Conservation (phyloP, 1,140 invertebrate genomes). For the Sitobion miscanthi region DNA sequence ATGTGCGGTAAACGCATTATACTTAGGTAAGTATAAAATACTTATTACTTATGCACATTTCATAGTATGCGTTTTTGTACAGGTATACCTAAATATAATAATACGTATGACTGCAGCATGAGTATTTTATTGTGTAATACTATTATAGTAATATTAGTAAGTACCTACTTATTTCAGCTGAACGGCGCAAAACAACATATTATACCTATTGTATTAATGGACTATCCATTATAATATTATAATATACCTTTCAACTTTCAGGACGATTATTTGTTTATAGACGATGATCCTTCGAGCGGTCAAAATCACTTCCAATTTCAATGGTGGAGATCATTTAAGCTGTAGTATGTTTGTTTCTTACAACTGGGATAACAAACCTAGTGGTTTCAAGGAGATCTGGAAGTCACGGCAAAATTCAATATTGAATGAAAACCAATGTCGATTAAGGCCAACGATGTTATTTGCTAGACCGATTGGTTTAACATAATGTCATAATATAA, state of each 20-base stretch:
- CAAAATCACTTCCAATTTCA: not conserved
- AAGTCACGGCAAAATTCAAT: not conserved
- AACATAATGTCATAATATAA: not conserved
- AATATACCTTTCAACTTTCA: not conserved
- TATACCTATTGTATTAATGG: not conserved
- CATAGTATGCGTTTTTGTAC: not conserved
- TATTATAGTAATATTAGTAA: not conserved
- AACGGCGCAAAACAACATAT: not conserved
- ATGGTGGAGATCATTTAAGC: not conserved
- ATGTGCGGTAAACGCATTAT: too few species aligned
- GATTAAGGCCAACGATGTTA: not conserved
- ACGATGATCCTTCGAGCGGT: not conserved
- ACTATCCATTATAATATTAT: not conserved
- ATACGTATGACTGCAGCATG: too few species aligned
- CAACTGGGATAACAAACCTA: not conserved
- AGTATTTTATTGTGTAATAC: not conserved
- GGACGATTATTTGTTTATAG: not conserved
- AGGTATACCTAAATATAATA: not conserved
- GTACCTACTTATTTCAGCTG: not conserved
- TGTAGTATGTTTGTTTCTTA: not conserved
- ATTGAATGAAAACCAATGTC: not conserved
- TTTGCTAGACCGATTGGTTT: not conserved
- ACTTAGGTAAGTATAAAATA: too few species aligned
- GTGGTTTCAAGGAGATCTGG: not conserved
- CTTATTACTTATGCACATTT: not conserved